Evolutionary conservation across 64 coral and sea anemone species (phyloP).

Genomic region (Acropora tenuis): DNA sequence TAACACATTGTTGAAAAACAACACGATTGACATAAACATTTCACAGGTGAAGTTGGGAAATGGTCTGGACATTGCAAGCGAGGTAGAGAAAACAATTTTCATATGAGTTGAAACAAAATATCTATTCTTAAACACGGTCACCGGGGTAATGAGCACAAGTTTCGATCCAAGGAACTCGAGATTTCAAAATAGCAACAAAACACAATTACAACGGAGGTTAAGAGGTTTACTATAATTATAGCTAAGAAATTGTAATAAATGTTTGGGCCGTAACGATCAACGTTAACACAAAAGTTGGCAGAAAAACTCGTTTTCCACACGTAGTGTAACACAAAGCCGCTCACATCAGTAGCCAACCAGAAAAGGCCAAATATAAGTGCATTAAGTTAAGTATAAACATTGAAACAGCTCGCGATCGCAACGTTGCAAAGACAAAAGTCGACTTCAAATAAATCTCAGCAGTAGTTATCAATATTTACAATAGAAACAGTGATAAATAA

Average conservation of each 20-base stretch:
- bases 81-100: background rate
- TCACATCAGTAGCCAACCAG: constrained; percentile 74
- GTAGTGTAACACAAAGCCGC: background rate
- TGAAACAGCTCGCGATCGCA: background rate
- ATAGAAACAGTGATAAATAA: background rate
- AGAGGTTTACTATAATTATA: background rate
- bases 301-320: background rate
- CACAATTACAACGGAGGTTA: background rate
- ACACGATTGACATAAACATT: too few relatives aligned
- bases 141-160: background rate
- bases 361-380: constrained; percentile 63
- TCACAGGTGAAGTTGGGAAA: too few relatives aligned
- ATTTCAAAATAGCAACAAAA: background rate
- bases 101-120: background rate
- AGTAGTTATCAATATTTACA: background rate
- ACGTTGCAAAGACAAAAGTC: background rate
- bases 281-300: too few relatives aligned
- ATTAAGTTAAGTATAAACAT: constrained; percentile 18
- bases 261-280: too few relatives aligned
- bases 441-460: background rate
- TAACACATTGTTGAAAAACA: too few relatives aligned
- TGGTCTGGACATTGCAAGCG: too few relatives aligned
- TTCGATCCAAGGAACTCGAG: background rate
- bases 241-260: background rate
- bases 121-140: background rate